Evolutionary conservation across 2,113 vertebrate genomes (phyloP), one percentile per base, ranked within the genome.

Genomic region (Oryzias melastigma): DNA sequence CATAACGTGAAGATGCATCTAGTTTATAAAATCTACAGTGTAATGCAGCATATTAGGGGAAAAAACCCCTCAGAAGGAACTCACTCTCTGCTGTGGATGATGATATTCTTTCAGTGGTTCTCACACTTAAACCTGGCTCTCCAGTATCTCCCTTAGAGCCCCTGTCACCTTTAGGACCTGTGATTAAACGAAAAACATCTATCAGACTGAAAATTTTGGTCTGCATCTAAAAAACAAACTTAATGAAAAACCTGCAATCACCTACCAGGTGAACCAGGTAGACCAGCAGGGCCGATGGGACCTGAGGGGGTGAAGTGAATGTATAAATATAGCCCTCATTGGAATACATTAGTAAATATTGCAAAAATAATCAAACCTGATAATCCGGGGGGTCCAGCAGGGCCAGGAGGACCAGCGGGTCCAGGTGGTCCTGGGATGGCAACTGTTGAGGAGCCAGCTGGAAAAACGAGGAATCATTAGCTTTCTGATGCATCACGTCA

Each of bases 211-310:
- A 10, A 46, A 10, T 10, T 24, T 4, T 56, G 1, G 62, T n/a
- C 5, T 20, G 18, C 50, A 50, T 58, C 24, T 12, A 40, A 40
- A 60, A 40, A 8, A 3, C 12, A 49, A 60, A 22, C 15, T 41
- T 8, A 5, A 6, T 48, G 5, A 47, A 45, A 42, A 20, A 19
- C 4, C 4, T 1, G 18, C 10, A 35, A 14, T 7, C 16, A 74
- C 71, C 41, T 93, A 98, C 95, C 95, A 93, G 93, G 78, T 52
- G 88, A 88, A 73, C 97, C 97, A 87, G 95, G 94, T 77, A 93
- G 89, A 88, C 96, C 96, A 86, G 96, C 93, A 71, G 96, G 95
- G 43, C 97, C 96, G 64, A 91, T 83, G 46, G 95, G 95, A 83
- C 97, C 96, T 98, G 71, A 61, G 59, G 25, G 76, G 13, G 52